Base-by-base conservation (phyloP, 2,888 invertebrate genomes). In the Epiperipatus broadwayi region DNA sequence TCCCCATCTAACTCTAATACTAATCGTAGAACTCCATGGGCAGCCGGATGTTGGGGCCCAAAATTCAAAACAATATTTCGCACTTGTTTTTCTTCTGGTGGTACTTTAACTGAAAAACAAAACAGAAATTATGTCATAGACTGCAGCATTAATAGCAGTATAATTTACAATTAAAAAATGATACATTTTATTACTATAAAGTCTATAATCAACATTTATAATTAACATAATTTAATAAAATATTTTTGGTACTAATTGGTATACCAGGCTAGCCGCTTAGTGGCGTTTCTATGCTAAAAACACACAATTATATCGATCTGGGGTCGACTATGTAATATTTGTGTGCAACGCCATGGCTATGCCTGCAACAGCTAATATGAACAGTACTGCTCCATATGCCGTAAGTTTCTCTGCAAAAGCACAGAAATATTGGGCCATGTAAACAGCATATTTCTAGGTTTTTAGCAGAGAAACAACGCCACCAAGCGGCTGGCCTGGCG, bases 31-130 rank as follows among this genome's bases (percentile, higher is more conserved):
- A 89, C 87, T 48, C 87, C 87, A 55, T 89, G 87, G 53, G 87
- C 87, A 29, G 87, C 87, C 2, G 87, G 87, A 69, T 89, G 87
- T 55, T 85, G 84, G 1, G 89, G 87, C 0, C 87, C 87, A 60
- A 89, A 89, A 59, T 89, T 89, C 1, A 89, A 50, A 4, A 69
- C 71, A 47, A 89, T 66, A 61, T 91, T 95, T 49, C 77, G 75
- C 0, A 93, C 75, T 3, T 71, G 68, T 55, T 76, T 80, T 55
- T 87, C 85, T 0, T 70, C 60, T 0, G 73, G 73, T 0, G 66
- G 53, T 3, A 60, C 21, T 25, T 37, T 36, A 35, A 49, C 51
- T 41, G 48, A 65, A 40, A 40, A 15, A 22, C n/a, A 33, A 21
- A 30, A 34, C 19, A 25, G 7, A 22, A 21, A 3, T 27, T 10